Evolutionary conservation across 2,888 invertebrate genomes (phyloP), one percentile per base, ranked within the genome.

Genomic region (Amitus sp.): DNA sequence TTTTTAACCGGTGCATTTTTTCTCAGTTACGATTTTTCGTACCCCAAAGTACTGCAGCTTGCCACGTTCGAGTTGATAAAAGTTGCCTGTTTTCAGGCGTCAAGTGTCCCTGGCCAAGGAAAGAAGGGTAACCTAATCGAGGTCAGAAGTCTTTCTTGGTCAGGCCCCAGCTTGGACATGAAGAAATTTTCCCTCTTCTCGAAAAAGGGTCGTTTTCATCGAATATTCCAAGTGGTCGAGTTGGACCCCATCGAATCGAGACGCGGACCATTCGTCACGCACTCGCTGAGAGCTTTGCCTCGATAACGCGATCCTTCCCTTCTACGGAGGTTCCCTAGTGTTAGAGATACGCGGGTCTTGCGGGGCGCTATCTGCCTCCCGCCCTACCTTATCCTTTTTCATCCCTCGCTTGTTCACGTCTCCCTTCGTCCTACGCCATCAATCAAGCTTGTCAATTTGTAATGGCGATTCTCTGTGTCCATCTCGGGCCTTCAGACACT

Each of bases 371-470:
- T 78, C 77, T 74, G 67, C 71, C 69, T 62, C 68, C 67, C 67
- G 56, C 56, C 42, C 67, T 60, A 60, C 58, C 50, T 62, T 52
- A 65, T 61, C 70, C 73, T 69, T 64, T 53, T 62, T 61, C 62
- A 58, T 48, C 63, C 55, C 67, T 59, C 63, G 59, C 46, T 50
- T 51, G 57, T 67, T 69, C 55, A 56, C 57, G 59, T 59, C 56
- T 68, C 72, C 73, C 72, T 70, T 71, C 65, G 69, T 70, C 68
- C 66, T 67, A 62, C 75, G 77, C 82, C 83, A 84, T 84, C 84
- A 84, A 84, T 84, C 84, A 85, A 83, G 79, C 80, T 83, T 84
- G 84, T 84, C 85, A 84, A 83, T 83, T 83, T 83, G 83, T 84
- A 84, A 84, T 84, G 84, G 84, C 82, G 82, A 82, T 80, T 82